These are phyloP conservation scores for Zaprionus bogoriensis DNA, from an alignment of 2,888 invertebrate genomes.

Conservation along the genomic window DNA sequence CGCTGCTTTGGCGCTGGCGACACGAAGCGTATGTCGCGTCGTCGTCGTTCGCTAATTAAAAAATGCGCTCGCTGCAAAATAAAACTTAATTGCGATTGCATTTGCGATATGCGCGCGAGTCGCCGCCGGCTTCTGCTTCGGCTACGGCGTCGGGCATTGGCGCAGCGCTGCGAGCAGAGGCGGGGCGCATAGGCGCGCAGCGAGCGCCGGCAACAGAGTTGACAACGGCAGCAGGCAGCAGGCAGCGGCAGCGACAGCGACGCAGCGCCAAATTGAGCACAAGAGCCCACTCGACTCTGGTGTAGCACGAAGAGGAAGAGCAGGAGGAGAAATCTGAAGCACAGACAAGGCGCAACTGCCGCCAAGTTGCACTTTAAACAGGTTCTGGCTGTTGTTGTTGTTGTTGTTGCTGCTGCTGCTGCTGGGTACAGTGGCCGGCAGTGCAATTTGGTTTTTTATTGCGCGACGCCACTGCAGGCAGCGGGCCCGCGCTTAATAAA, in stretches of 20 bases:
- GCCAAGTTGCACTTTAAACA: conserved; percentile 64
- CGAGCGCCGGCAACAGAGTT: conserved; percentile 41
- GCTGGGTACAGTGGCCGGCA: conserved; percentile 42
- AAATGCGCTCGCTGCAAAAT: conserved; percentile 77
- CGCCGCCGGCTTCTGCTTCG: conserved; percentile 16
- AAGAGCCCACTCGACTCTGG: conserved; percentile 58
- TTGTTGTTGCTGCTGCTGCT: conserved; percentile 21
- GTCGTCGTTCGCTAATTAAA: conserved; percentile 72
- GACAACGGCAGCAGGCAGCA: conserved; percentile 30
- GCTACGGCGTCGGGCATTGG: conserved; percentile 48
- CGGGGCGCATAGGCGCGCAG: conserved; percentile 21
- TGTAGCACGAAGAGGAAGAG: conserved; percentile 37
- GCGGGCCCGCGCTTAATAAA: conserved; percentile 63
- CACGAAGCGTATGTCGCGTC: conserved; percentile 58
- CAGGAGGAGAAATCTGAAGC: conserved; percentile 54
- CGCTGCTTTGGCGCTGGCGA: conserved; percentile 31
- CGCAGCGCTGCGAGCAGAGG: conserved; percentile 41
- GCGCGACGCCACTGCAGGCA: conserved; percentile 55
- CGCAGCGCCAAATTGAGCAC: conserved; percentile 52
- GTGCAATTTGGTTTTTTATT: conserved; percentile 63
- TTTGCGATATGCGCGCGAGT: conserved; percentile 66
- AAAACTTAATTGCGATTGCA: conserved; percentile 79
- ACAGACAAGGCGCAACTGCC: conserved; percentile 46
- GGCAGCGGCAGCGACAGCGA: conserved; percentile 21
- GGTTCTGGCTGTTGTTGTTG: conserved; percentile 41